phyloP scores from a whole-genome alignment of 2,888 invertebrate genomes.

The Quadroppia sp. region DNA sequence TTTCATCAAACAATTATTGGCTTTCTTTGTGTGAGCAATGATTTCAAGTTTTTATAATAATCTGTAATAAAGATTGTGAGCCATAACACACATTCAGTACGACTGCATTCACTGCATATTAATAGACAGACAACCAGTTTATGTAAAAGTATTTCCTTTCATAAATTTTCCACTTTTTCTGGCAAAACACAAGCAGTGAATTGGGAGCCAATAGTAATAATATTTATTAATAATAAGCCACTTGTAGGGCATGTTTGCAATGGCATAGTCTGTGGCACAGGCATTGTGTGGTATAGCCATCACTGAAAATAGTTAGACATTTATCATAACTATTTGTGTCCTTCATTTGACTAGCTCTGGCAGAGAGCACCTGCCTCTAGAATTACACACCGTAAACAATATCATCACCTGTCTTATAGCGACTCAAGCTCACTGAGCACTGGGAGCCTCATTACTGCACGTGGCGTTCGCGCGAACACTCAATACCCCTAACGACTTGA shows the following conservation, averaged over 20 bases:
- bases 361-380: conserved; percentile 9
- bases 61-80: too few species aligned
- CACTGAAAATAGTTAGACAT: neutral
- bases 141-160: conserved; percentile 12
- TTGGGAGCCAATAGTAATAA: neutral
- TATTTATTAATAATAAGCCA: conserved; percentile 8
- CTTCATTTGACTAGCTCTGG: conserved; percentile 2
- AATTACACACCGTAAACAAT: conserved; percentile 11
- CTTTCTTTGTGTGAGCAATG: too few species aligned
- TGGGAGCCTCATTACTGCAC: neutral
- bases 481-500: neutral
- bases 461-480: neutral
- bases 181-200: neutral
- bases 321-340: conserved; percentile 19
- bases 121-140: neutral
- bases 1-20: too few species aligned
- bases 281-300: neutral
- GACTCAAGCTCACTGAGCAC: neutral
- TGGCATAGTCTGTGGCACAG: neutral
- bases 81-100: too few species aligned
- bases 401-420: conserved; percentile 7
- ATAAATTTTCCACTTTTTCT: neutral
- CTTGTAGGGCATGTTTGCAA: neutral
- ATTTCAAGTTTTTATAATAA: too few species aligned
- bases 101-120: too few species aligned